A percentile compares a stretch with the other conserved stretches of the same genome.
phyloP scores from a whole-genome alignment of 2,797 vertebrate species.

The Pygocentrus nattereri region DNA sequence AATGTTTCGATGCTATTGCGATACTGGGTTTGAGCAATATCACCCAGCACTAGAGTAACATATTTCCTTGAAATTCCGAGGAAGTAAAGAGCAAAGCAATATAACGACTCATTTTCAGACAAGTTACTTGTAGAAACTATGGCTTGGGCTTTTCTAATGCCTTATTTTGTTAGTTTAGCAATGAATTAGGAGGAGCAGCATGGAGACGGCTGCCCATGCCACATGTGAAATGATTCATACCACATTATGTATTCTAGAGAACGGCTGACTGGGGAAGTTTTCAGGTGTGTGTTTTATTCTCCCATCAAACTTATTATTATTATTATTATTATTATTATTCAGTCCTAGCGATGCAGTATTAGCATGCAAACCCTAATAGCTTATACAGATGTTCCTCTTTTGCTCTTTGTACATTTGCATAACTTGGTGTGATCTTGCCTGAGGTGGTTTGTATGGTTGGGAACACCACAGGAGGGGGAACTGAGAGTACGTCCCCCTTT shows the following conservation, averaged over 20 bases:
- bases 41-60: no score
- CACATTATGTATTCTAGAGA: conserved; percentile 15
- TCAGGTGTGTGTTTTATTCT: background rate
- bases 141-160: background rate
- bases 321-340: background rate
- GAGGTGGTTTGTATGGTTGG: conserved; percentile 30
- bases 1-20: no score
- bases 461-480: conserved; percentile 30
- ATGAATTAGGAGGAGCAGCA: conserved; percentile 27
- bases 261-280: conserved; percentile 20
- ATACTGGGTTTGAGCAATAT: no score
- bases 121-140: no score
- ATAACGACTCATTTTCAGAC: no score
- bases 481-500: conserved; percentile 21
- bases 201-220: background rate
- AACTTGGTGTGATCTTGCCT: conserved; percentile 45
- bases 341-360: background rate
- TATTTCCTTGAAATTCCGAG: no score
- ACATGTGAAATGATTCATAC: conserved; percentile 11
- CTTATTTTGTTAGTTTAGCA: background rate
- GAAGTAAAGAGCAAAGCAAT: no score
- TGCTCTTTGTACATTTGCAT: conserved; percentile 37
- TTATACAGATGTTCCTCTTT: conserved; percentile 19
- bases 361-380: conserved; percentile 21
- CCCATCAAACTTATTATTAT: background rate